A percentile compares a stretch with the other conserved stretches of the same genome.
Conservation (phyloP, 2,888 invertebrate genomes). For the Phytoseiulus persimilis region DNA sequence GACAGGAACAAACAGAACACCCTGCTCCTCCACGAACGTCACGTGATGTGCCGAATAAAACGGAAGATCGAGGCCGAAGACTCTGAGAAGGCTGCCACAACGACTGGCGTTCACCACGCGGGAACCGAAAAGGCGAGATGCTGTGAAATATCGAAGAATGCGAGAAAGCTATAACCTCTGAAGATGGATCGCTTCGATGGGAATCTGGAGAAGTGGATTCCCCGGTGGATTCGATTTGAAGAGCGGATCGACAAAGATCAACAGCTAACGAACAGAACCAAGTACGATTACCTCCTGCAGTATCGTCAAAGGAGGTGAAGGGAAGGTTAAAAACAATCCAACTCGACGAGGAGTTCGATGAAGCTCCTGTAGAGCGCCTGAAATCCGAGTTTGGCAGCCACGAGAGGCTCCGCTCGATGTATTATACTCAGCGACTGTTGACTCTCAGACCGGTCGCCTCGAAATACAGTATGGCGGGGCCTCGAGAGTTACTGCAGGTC, state of each 20-base stretch:
- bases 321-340: background rate
- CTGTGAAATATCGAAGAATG: no score
- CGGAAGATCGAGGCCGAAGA: no score
- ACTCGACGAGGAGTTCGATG: background rate
- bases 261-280: background rate
- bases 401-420: background rate
- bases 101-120: no score
- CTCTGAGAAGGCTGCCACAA: no score
- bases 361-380: background rate
- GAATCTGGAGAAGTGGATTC: no score
- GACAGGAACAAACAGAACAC: no score
- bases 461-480: background rate
- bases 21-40: no score
- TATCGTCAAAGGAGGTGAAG: background rate
- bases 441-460: background rate
- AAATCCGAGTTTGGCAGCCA: background rate
- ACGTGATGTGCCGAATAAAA: no score
- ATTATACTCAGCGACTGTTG: background rate
- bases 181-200: no score
- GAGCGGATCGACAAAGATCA: background rate
- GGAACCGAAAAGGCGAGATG: no score
- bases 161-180: no score
- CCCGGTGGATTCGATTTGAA: background rate
- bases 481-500: background rate
- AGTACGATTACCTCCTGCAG: background rate